Conservation (phyloP, 2,888 invertebrate species). For the Drepanosiphum platanoidis region DNA sequence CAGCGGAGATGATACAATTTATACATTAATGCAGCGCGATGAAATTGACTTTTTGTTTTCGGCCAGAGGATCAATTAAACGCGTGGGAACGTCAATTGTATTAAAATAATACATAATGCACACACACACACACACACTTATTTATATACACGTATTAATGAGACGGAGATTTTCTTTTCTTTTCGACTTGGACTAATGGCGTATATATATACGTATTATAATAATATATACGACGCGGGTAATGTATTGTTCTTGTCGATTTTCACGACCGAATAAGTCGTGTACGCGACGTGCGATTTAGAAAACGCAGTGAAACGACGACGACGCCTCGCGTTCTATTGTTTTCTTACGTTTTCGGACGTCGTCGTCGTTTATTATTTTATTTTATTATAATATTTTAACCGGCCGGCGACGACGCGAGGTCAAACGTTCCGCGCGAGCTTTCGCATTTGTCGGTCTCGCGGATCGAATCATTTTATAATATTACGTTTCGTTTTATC, state of each 20-base stretch:
- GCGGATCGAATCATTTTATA: too few species aligned
- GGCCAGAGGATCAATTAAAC: conserved; percentile 27
- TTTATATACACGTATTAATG: background rate
- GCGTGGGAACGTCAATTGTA: background rate
- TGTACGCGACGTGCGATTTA: conserved; percentile 26
- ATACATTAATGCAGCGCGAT: too few species aligned
- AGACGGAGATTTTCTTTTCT: conserved; percentile 3
- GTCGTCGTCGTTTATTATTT: too few species aligned
- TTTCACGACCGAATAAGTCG: background rate
- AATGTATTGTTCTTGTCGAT: conserved; percentile 37
- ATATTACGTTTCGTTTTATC: too few species aligned
- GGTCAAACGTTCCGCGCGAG: background rate
- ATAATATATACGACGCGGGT: background rate
- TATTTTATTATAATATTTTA: too few species aligned
- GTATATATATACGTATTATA: background rate
- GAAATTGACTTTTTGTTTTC: conserved; percentile 42
- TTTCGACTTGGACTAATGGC: background rate
- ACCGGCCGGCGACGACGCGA: background rate
- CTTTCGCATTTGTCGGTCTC: background rate
- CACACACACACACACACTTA: too few species aligned
- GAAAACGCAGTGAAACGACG: conserved; percentile 46
- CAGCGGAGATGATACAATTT: background rate
- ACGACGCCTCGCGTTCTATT: background rate
- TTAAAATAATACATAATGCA: background rate
- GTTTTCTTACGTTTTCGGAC: background rate